phyloP scores from a whole-genome alignment of 2,888 invertebrate species.

The Lutraria lutraria region DNA sequence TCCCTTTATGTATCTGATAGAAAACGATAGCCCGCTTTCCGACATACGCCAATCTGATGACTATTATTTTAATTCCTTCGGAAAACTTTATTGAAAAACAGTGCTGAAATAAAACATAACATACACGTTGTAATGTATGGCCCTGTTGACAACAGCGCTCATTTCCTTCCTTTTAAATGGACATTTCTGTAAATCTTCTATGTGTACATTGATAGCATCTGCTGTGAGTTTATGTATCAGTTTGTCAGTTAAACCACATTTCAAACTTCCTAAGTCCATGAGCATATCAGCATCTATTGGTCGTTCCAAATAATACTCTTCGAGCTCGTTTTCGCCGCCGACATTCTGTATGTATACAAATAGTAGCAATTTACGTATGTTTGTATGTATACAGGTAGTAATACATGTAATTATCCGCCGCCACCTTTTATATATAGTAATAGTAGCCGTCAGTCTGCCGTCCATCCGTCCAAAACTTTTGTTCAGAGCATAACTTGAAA shows the following conservation, averaged over 20 bases:
- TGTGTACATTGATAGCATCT: constrained; percentile 46
- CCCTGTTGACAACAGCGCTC: constrained; percentile 40
- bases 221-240: constrained; percentile 47
- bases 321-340: not conserved
- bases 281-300: constrained; percentile 32
- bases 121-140: constrained; percentile 46
- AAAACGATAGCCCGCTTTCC: too few species aligned
- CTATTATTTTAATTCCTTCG: too few species aligned
- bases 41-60: too few species aligned
- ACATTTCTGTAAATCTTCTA: constrained; percentile 57
- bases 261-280: constrained; percentile 53
- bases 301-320: not conserved
- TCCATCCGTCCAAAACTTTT: too few species aligned
- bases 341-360: not conserved
- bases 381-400: not conserved
- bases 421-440: too few species aligned
- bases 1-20: too few species aligned
- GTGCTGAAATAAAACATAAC: not conserved
- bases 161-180: constrained; percentile 44
- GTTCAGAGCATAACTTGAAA: too few species aligned
- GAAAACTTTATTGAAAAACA: not conserved
- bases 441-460: too few species aligned
- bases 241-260: constrained; percentile 48
- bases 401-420: too few species aligned
- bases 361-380: not conserved